Evolutionary conservation across 2,888 invertebrate species (phyloP).

Genomic region (Caenorhabditis sp.): DNA sequence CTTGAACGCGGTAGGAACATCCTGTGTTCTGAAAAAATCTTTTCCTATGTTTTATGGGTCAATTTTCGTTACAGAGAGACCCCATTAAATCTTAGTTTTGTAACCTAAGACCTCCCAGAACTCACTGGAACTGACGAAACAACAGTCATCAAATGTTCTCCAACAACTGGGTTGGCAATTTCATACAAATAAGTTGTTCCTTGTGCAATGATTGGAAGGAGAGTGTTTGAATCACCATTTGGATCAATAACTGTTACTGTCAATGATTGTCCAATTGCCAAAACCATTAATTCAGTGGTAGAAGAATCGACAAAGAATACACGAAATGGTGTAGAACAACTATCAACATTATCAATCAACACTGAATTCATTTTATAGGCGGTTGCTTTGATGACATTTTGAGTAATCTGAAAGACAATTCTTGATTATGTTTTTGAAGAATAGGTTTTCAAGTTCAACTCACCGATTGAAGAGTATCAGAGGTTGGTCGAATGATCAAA

Average conservation of each 20-base stretch:
- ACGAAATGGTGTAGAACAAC: slow-evolving; percentile 32
- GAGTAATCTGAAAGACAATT: slow-evolving; percentile 27
- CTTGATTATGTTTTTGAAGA: not conserved
- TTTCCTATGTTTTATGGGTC: too few relatives aligned
- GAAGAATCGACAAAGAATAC: slow-evolving; percentile 58
- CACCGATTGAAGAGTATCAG: slow-evolving; percentile 9
- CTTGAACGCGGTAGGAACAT: slow-evolving; percentile 57
- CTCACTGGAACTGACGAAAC: slow-evolving; percentile 17
- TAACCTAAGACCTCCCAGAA: too few relatives aligned
- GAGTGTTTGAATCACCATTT: slow-evolving; percentile 36
- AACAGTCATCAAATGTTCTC: slow-evolving; percentile 50
- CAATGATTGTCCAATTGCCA: slow-evolving; percentile 54
- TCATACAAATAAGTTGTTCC: slow-evolving; percentile 35
- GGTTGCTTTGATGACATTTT: slow-evolving; percentile 43
- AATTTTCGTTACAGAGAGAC: too few relatives aligned
- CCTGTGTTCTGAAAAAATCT: slow-evolving; percentile 22
- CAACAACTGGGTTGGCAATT: slow-evolving; percentile 35
- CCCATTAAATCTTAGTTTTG: too few relatives aligned
- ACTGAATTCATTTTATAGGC: slow-evolving; percentile 54
- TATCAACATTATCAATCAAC: slow-evolving; percentile 40
- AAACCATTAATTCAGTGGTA: slow-evolving; percentile 46
- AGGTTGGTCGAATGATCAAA: slow-evolving; percentile 31
- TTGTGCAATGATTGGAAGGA: slow-evolving; percentile 12
- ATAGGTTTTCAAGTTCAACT: slow-evolving; percentile 6
- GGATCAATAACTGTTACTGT: slow-evolving; percentile 54